Percentiles rank a stretch among this genome's conserved stretches.
phyloP scores from a whole-genome alignment of 2,797 vertebrate species.

The Acrocephalus scirpaceus region DNA sequence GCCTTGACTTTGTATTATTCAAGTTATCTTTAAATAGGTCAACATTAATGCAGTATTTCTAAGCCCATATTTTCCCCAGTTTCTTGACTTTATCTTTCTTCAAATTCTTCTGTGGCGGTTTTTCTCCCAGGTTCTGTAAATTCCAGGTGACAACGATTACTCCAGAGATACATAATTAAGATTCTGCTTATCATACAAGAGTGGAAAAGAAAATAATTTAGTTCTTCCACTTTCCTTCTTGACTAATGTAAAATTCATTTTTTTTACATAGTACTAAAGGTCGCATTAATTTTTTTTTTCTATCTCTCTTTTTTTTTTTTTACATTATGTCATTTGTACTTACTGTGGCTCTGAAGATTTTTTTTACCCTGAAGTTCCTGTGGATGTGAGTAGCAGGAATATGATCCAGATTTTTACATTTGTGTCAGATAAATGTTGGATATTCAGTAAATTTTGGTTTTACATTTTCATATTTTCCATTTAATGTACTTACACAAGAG shows the following conservation, averaged over 20 bases:
- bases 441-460: background rate
- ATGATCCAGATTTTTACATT: background rate
- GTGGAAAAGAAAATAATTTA: background rate
- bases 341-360: background rate
- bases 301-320: background rate
- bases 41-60: background rate
- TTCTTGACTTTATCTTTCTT: background rate
- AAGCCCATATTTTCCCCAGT: rapidly evolving
- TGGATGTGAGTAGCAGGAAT: background rate
- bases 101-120: background rate
- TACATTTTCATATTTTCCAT: background rate
- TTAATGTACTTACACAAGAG: background rate
- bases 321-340: background rate
- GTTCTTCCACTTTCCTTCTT: background rate
- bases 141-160: background rate
- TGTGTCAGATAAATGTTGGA: background rate
- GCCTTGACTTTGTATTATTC: background rate
- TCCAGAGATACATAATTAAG: background rate
- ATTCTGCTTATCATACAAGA: background rate
- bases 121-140: background rate
- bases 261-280: background rate
- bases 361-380: background rate
- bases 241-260: background rate
- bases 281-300: background rate
- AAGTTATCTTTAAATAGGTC: background rate